phyloP scores from a whole-genome alignment of 92 coral and sea anemone genomes.

The Parazoanthus darwini region DNA sequence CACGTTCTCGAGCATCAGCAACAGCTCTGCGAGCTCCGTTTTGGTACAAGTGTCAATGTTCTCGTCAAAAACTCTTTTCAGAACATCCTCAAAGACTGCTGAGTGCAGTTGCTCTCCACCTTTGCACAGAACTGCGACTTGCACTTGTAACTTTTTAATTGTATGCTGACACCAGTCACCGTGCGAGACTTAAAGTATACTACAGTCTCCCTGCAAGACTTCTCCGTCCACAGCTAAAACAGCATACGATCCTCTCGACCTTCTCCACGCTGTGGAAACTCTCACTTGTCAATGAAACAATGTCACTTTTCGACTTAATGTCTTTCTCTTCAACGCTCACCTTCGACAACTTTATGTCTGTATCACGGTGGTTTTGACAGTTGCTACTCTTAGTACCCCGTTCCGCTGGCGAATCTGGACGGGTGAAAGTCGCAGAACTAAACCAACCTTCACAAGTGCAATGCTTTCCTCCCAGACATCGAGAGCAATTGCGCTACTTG shows the following conservation, averaged over 20 bases:
- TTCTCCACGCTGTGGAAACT: background rate
- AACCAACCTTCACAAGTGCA: background rate
- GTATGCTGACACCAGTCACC: constrained; percentile 15
- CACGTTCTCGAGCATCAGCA: constrained; percentile 7
- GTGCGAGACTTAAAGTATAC: background rate
- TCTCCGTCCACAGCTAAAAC: constrained; percentile 1
- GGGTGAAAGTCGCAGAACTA: constrained; percentile 1
- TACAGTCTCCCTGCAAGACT: background rate
- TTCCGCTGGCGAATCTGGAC: constrained; percentile 41
- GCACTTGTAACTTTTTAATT: constrained; percentile 3
- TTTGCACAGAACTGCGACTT: constrained; percentile 10
- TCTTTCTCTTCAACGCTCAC: too few relatives aligned
- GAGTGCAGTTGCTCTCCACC: background rate
- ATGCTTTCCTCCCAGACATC: constrained; percentile 41
- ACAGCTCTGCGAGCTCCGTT: background rate
- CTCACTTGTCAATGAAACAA: background rate
- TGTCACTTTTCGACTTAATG: constrained; percentile 7
- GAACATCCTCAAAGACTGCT: constrained; percentile 18
- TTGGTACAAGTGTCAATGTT: background rate
- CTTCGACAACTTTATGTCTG: background rate
- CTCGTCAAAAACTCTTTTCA: constrained; percentile 4
- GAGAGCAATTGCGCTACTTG: constrained; percentile 13
- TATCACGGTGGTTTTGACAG: constrained; percentile 1
- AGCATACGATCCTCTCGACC: background rate
- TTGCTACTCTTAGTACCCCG: constrained; percentile 27